A percentile compares a stretch with the other conserved stretches of the same genome.
These are phyloP conservation scores for Toxotes lorentzi DNA, from an alignment of 2,797 vertebrate species.

Conservation along the genomic window DNA sequence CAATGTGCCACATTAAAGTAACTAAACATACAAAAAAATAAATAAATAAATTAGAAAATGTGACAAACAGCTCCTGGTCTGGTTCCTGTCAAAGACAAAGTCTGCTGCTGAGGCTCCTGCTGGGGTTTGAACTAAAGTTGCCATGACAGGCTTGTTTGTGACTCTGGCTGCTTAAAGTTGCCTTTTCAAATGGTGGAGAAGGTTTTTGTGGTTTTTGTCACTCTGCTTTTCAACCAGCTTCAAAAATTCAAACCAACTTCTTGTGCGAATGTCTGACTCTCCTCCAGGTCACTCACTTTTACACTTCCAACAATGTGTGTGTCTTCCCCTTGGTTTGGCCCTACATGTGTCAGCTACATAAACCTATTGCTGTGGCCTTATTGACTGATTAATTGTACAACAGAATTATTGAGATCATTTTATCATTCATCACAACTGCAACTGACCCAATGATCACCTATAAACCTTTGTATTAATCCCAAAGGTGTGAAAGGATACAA, in stretches of 20 bases:
- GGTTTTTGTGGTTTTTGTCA: neutral
- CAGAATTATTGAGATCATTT: too few relatives aligned
- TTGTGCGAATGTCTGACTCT: neutral
- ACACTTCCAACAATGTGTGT: neutral
- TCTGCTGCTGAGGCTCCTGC: neutral
- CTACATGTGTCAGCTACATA: neutral
- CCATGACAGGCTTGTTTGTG: neutral
- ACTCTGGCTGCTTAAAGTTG: too few relatives aligned
- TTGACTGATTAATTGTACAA: too few relatives aligned
- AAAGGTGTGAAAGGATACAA: conserved; percentile 89
- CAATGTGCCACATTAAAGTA: too few relatives aligned
- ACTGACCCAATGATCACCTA: neutral
- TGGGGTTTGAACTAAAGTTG: neutral
- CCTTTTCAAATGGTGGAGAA: neutral
- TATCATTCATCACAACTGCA: too few relatives aligned
- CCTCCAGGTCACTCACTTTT: neutral
- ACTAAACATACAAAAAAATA: too few relatives aligned
- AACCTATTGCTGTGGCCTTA: neutral
- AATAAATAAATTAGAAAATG: too few relatives aligned
- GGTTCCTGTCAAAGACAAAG: too few relatives aligned
- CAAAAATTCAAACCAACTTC: neutral
- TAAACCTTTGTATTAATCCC: neutral
- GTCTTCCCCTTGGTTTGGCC: too few relatives aligned
- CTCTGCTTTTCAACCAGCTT: neutral
- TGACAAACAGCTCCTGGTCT: too few relatives aligned